These are phyloP conservation scores for Cenopis cana DNA, from an alignment of 2,888 invertebrate genomes.

Conservation along the genomic window DNA sequence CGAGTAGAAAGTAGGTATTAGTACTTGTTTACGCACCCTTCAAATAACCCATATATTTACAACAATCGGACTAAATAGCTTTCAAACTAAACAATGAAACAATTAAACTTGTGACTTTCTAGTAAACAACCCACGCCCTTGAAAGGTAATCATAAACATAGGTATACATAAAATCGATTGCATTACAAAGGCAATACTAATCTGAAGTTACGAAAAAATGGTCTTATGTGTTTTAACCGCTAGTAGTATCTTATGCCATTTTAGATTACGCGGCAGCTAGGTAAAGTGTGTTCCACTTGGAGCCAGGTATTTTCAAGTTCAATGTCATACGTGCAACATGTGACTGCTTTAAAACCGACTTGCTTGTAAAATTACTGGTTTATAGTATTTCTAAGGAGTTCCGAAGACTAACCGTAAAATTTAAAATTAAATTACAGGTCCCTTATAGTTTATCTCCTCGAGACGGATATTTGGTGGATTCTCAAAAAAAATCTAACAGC, in stretches of 20 bases:
- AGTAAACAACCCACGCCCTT: constrained; percentile 27
- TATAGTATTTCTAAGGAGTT: neutral
- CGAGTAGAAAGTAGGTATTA: no score
- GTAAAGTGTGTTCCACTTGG: constrained; percentile 22
- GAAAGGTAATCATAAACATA: constrained; percentile 18
- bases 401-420: no score
- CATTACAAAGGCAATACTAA: constrained; percentile 8
- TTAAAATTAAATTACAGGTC: no score
- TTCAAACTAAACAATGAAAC: constrained; percentile 24
- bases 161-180: constrained; percentile 8
- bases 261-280: constrained; percentile 5
- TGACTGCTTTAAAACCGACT: constrained; percentile 4
- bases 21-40: constrained; percentile 8
- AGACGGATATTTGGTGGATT: no score
- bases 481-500: no score
- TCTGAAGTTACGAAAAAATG: neutral
- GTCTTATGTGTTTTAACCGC: neutral
- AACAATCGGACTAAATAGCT: neutral
- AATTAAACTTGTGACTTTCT: constrained; percentile 7
- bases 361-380: neutral
- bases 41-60: constrained; percentile 15
- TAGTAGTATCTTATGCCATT: neutral
- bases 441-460: no score
- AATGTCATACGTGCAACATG: constrained; percentile 14
- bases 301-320: constrained; percentile 2